A percentile compares a stretch with the other conserved stretches of the same genome.
These are phyloP conservation scores for Albula glossodonta DNA, from an alignment of 2,113 vertebrate genomes.

Conservation along the genomic window DNA sequence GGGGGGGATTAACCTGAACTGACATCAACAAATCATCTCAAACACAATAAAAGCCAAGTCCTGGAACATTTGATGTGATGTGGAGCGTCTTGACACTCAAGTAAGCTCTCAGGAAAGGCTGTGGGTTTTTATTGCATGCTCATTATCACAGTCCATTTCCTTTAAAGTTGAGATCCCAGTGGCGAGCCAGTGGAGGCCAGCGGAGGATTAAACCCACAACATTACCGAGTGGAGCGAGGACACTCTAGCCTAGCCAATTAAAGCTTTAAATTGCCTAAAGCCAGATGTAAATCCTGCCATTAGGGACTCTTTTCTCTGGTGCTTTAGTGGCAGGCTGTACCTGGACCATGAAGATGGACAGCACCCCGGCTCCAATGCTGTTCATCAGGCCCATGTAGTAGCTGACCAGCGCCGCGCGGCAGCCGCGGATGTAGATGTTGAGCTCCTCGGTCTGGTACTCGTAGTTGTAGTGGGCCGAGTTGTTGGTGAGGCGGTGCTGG, in stretches of 20 bases:
- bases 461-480: conserved; percentile 79
- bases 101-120: not conserved
- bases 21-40: not conserved
- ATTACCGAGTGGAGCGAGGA: not conserved
- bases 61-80: not conserved
- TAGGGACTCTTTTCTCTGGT: not conserved
- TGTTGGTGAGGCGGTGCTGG: conserved; percentile 75
- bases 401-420: conserved; percentile 71
- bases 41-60: not conserved
- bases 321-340: conserved; percentile 50
- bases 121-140: not conserved
- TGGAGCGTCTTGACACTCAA: not conserved
- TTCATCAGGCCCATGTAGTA: conserved; percentile 78
- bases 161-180: not conserved
- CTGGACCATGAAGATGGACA: conserved; percentile 73
- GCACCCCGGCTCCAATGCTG: conserved; percentile 68
- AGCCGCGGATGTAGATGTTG: conserved; percentile 75
- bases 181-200: not conserved
- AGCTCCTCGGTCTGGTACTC: conserved; percentile 76
- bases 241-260: not conserved
- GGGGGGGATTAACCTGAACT: not conserved
- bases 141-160: conserved; percentile 8
- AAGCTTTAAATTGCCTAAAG: not conserved
- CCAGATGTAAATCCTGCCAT: conserved; percentile 1
- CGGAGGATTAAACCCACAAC: not conserved